A percentile compares a stretch with the other conserved stretches of the same genome.
Conservation (phyloP, 92 coral and sea anemone species). For the Epizoanthus scotinus region DNA sequence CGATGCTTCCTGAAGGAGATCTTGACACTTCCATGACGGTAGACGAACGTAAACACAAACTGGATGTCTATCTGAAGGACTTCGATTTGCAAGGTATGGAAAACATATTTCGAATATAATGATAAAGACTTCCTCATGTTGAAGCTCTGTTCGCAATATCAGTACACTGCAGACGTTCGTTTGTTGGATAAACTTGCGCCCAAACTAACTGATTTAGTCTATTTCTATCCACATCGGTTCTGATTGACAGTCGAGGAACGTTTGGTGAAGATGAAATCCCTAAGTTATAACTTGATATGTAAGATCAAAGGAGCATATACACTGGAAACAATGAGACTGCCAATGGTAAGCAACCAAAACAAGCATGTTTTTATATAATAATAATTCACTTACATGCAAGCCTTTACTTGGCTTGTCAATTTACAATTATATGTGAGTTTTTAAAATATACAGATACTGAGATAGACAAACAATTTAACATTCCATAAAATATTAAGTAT, state of each 20-base stretch:
- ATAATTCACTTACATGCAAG: background rate
- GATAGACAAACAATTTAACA: too few species aligned
- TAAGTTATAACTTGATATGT: constrained; percentile 53
- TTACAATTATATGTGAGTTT: background rate
- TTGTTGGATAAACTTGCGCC: too few species aligned
- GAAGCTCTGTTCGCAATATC: too few species aligned
- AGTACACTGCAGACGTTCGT: too few species aligned
- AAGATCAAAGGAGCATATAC: constrained; percentile 62
- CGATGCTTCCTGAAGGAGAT: constrained; percentile 91
- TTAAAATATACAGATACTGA: too few species aligned
- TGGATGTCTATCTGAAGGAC: constrained; percentile 81
- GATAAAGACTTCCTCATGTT: too few species aligned
- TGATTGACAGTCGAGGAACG: constrained; percentile 57
- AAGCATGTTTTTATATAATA: too few species aligned
- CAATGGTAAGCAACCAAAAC: constrained; percentile 52
- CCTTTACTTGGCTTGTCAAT: too few species aligned
- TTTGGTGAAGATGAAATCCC: constrained; percentile 56
- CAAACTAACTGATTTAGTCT: too few species aligned
- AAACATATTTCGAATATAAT: too few species aligned
- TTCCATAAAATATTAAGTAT: too few species aligned
- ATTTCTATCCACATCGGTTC: background rate
- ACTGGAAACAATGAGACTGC: constrained; percentile 67
- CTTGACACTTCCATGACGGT: constrained; percentile 85
- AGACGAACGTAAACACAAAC: constrained; percentile 81
- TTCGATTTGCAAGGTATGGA: constrained; percentile 86